Percentiles rank a stretch among this genome's conserved stretches.
Evolutionary conservation across 1,140 invertebrate species (phyloP).

Genomic region (Riptortus pedestris): DNA sequence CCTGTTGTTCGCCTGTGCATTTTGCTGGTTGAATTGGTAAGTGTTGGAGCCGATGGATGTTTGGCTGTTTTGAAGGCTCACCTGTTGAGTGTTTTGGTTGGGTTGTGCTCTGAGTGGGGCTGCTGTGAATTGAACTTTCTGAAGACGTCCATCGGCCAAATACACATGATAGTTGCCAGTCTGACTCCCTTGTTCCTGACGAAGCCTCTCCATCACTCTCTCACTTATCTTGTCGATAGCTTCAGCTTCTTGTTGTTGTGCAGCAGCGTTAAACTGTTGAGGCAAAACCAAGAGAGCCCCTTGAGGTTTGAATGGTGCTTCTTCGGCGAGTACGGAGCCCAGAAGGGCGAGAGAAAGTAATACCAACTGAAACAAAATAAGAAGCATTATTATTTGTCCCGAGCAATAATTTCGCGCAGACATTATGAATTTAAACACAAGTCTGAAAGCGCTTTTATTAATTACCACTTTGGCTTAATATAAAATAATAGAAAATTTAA

Average conservation of each 20-base stretch:
- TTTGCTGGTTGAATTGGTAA: neutral
- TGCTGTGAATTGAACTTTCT: constrained; percentile 28
- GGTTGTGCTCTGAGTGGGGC: neutral
- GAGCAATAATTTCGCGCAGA: too few relatives aligned
- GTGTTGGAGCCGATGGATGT: neutral
- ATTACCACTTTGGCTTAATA: too few relatives aligned
- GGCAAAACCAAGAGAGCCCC: neutral
- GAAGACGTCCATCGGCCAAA: constrained; percentile 30
- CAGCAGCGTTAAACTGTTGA: neutral
- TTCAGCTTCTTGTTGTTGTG: neutral
- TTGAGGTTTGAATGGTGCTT: neutral
- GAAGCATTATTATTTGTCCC: neutral
- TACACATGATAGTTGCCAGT: constrained; percentile 30
- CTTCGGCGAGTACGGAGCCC: neutral
- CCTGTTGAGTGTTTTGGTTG: constrained; percentile 4
- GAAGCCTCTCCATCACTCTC: constrained; percentile 21
- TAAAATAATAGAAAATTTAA: too few relatives aligned
- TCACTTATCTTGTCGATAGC: constrained; percentile 3
- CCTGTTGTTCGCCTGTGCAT: neutral
- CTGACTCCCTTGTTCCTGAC: constrained; percentile 18
- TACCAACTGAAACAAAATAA: neutral
- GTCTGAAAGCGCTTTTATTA: too few relatives aligned
- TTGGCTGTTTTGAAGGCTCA: neutral
- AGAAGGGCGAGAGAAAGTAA: neutral
- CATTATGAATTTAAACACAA: too few relatives aligned